phyloP scores from a whole-genome alignment of 2,113 vertebrate genomes.

The Leucoraja erinaceus region DNA sequence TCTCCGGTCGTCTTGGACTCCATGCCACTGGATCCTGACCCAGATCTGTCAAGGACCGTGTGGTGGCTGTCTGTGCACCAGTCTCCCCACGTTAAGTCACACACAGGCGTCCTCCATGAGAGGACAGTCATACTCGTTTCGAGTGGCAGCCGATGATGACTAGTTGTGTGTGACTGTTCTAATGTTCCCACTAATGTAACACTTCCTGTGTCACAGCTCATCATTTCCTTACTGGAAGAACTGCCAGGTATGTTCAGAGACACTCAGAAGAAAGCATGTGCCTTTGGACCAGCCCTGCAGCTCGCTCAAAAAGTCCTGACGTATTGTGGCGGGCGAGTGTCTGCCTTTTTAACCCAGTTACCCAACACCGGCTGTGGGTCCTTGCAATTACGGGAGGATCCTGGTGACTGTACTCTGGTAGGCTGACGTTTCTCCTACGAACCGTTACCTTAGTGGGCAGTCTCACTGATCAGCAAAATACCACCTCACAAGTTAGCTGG shows the following conservation, averaged over 20 bases:
- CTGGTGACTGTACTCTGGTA: constrained; percentile 14
- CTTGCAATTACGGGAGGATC: not conserved
- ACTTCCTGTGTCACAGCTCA: not conserved
- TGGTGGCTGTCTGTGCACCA: too few species aligned
- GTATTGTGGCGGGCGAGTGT: not conserved
- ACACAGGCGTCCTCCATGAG: too few species aligned
- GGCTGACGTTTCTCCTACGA: not conserved
- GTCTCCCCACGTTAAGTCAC: too few species aligned
- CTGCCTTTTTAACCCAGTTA: constrained; percentile 30
- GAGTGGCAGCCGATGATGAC: too few species aligned
- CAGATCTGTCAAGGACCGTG: too few species aligned
- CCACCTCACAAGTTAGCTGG: not conserved
- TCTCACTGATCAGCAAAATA: not conserved
- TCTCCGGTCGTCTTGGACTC: too few species aligned
- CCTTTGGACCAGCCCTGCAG: constrained; percentile 24
- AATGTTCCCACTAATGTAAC: not conserved
- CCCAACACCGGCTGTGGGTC: constrained; percentile 23
- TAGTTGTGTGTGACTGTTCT: not conserved
- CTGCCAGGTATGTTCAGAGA: constrained; percentile 26
- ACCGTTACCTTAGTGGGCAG: not conserved
- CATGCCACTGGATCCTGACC: too few species aligned
- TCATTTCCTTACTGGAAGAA: constrained; percentile 14
- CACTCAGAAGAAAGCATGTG: not conserved
- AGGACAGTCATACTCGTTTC: too few species aligned
- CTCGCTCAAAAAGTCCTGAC: constrained; percentile 31